Evolutionary conservation across 2,113 vertebrate species (phyloP), one percentile per base, ranked within the genome.

Genomic region (Mormyrus lacerda): DNA sequence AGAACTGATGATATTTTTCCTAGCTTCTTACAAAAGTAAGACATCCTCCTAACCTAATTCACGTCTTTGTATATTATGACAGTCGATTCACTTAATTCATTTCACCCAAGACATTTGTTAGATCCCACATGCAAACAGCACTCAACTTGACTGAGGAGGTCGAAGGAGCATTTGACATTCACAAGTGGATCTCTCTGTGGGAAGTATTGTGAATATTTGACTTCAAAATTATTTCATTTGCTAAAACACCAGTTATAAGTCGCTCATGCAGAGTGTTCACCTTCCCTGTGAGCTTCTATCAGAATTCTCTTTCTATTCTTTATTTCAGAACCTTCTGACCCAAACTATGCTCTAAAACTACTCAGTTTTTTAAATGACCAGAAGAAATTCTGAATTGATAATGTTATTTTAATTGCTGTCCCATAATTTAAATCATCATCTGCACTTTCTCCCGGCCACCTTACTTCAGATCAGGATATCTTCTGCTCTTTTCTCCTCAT

Each of bases 181-280:
- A 79, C 73, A 42, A 79, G 73, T 79, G 73, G 73, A 79, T 79
- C 35, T 79, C 73, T 79, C 73, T 79, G 35, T 15, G 73, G 73
- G 73, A 42, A 42, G 73, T 42, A 79, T 79, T 79, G 31, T 79
- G 73, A 79, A 79, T 79, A 79, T 79, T 79, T 79, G 73, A 79
- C 73, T 79, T 42, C 73, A 79, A 79, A 76, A 76, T 76, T 39
- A 76, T 15, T 76, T 76, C 15, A 17, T 79, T 79, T 79, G 19
- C 31, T 79, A 79, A 42, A 79, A 79, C 73, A 79, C 17, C 5
- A 42, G 73, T 79, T 79, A 42, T 19, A 42, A 79, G 73, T 79
- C 2, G 31, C 35, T 35, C 31, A 19, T 8, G 35, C 73, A 15
- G 27, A 76, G 27, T 17, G 13, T 19, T 17, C 13, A 79, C 31